Evolutionary conservation across 1,140 invertebrate species (phyloP), one percentile per base, ranked within the genome.

Genomic region (Caenorhabditis latens): DNA sequence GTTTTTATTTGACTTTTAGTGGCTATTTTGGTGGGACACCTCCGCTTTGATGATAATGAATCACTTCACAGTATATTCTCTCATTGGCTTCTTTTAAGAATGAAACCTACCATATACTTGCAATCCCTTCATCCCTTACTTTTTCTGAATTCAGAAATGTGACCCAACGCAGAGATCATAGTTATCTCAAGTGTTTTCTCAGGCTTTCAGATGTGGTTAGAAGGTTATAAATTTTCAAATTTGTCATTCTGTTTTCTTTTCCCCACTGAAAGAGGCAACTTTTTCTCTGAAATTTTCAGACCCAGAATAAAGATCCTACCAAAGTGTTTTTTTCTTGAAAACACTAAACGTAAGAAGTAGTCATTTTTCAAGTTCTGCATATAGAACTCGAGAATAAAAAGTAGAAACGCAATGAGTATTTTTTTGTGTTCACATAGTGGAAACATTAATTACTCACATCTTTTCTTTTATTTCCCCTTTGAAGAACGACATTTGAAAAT

Each of bases 341-440:
- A 8, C 32, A 14, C 32, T 5, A 58, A n/a, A 79, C 13, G 50
- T 79, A 32, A 53, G 71, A 79, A 79, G 43, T 50, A 79, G 71
- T 79, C 71, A n/a, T 50, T 79, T 79, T 53, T 79, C 21, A 24
- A 79, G 40, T 79, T 79, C n/a, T 50, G 71, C 71, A 50, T 50
- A 21, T 53, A 21, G 24, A 48, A 79, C 24, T 79, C 46, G 16
- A 14, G 24, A 43, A 24, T 43, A 24, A 24, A 79, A 79, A 50
- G 43, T 50, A 14, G 32, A 79, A 24, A 50, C 14, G 43, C 14
- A 46, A 71, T 71, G 43, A 46, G 42, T 71, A n/a, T 71, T 46
- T 46, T 46, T 1, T 21, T n/a, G 4, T 71, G 40, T 40, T 67
- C 40, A 42, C 13, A 40, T 13, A 67, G 24, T 42, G 14, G 24